Evolutionary conservation across 2,797 vertebrate genomes (phyloP).

Genomic region (Melanotaenia pygmaea): DNA sequence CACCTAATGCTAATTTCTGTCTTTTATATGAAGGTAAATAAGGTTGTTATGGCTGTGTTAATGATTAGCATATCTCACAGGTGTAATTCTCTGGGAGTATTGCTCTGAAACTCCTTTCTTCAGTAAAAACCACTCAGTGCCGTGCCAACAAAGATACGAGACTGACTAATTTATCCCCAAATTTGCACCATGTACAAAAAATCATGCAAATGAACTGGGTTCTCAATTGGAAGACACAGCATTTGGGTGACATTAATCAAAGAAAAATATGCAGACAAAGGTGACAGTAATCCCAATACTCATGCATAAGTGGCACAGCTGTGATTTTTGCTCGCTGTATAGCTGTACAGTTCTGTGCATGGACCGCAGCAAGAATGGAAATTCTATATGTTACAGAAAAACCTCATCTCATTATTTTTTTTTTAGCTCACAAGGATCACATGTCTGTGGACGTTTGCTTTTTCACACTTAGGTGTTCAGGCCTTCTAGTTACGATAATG

Average conservation of each 20-base stretch:
- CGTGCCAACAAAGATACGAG: constrained; percentile 83
- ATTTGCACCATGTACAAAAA: constrained; percentile 87
- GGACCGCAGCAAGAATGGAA: constrained; percentile 52
- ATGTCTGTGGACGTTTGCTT: constrained; percentile 34
- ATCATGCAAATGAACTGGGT: constrained; percentile 88
- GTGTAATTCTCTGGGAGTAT: constrained; percentile 82
- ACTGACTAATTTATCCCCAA: constrained; percentile 85
- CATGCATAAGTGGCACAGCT: constrained; percentile 80
- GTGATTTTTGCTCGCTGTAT: constrained; percentile 72
- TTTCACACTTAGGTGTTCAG: constrained; percentile 74
- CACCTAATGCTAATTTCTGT: constrained; percentile 84
- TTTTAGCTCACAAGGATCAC: constrained; percentile 73
- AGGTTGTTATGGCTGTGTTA: constrained; percentile 82
- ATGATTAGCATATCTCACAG: constrained; percentile 87
- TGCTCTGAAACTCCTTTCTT: constrained; percentile 72
- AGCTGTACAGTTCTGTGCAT: constrained; percentile 62
- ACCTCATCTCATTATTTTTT: constrained; percentile 74
- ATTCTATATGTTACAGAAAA: constrained; percentile 70
- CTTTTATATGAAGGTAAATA: constrained; percentile 88
- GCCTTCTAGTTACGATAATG: constrained; percentile 67
- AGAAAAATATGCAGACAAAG: constrained; percentile 88
- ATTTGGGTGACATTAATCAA: constrained; percentile 90
- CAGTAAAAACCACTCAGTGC: constrained; percentile 81
- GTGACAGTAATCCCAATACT: constrained; percentile 86
- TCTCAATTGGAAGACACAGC: constrained; percentile 86